These are phyloP conservation scores for Ammodytes marinus DNA, from an alignment of 2,113 vertebrate species.

Conservation along the genomic window DNA sequence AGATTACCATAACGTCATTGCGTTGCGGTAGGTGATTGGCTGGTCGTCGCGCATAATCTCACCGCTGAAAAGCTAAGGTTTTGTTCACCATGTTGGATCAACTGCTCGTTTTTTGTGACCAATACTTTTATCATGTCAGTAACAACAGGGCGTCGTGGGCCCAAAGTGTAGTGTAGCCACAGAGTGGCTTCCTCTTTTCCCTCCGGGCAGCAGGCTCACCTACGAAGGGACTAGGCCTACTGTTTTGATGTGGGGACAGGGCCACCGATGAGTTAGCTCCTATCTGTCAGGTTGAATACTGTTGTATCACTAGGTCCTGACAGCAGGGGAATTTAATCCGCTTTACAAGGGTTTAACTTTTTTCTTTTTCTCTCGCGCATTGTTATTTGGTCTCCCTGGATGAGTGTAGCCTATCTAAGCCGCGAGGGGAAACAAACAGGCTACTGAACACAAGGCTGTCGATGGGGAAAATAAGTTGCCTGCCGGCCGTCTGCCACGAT, in stretches of 20 bases:
- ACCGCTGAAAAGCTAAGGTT: slow-evolving; percentile 42
- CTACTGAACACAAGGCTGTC: slow-evolving; percentile 40
- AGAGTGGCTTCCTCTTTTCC: slow-evolving; percentile 18
- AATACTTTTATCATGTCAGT: slow-evolving; percentile 49
- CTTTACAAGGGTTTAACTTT: slow-evolving; percentile 62
- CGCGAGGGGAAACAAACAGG: slow-evolving; percentile 7
- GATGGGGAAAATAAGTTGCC: slow-evolving; percentile 78
- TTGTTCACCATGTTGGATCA: slow-evolving; percentile 79
- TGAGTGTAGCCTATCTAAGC: slow-evolving; percentile 13
- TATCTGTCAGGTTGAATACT: slow-evolving; percentile 48
- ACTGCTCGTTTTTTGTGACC: slow-evolving; percentile 24
- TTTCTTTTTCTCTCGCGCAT: not conserved
- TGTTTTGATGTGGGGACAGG: slow-evolving; percentile 59
- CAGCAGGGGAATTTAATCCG: slow-evolving; percentile 55
- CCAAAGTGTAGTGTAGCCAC: slow-evolving; percentile 34
- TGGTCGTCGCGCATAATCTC: slow-evolving; percentile 55
- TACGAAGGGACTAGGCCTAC: not conserved
- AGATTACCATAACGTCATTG: slow-evolving; percentile 54
- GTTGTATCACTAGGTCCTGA: slow-evolving; percentile 53
- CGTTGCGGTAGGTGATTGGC: slow-evolving; percentile 69
- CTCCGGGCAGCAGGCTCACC: slow-evolving; percentile 27
- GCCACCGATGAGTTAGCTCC: slow-evolving; percentile 47
- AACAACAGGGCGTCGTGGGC: slow-evolving; percentile 42
- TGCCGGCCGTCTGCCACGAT: slow-evolving; percentile 50
- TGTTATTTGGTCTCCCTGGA: slow-evolving; percentile 39